These are phyloP conservation scores for Delphinus delphis DNA, from an alignment of 2,113 vertebrate species.

Conservation along the genomic window DNA sequence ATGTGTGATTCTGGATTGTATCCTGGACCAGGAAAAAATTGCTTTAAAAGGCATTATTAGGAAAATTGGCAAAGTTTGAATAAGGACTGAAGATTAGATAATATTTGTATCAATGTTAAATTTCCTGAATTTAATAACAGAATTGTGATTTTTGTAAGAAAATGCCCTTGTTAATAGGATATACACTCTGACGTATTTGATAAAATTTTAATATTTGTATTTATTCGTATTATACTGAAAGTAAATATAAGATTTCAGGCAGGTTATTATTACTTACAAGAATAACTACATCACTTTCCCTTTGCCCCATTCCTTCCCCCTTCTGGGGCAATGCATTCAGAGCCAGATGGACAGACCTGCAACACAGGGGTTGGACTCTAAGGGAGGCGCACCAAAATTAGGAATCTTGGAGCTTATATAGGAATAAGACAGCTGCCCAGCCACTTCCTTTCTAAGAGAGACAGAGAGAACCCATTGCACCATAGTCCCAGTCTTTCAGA, in stretches of 20 bases:
- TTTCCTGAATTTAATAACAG: neutral
- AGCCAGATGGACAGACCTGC: neutral
- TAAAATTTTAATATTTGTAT: neutral
- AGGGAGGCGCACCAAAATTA: neutral
- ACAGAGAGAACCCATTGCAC: neutral
- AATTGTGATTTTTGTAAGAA: neutral
- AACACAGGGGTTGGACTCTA: neutral
- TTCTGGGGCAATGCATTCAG: neutral
- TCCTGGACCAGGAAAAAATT: neutral
- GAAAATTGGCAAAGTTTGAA: neutral
- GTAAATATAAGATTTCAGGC: neutral
- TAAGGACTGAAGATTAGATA: neutral
- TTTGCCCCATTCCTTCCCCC: neutral
- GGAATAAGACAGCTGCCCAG: neutral
- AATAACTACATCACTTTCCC: neutral
- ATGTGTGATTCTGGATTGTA: neutral
- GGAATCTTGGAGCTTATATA: neutral
- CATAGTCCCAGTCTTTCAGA: neutral
- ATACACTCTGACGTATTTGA: neutral
- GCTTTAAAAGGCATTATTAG: neutral
- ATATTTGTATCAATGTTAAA: neutral
- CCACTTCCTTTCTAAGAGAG: neutral
- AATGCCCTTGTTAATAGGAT: neutral
- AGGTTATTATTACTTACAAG: neutral
- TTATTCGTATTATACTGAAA: conserved; percentile 20